Evolutionary conservation across 2,797 vertebrate species (phyloP).

Genomic region (Gobio occitaniae): DNA sequence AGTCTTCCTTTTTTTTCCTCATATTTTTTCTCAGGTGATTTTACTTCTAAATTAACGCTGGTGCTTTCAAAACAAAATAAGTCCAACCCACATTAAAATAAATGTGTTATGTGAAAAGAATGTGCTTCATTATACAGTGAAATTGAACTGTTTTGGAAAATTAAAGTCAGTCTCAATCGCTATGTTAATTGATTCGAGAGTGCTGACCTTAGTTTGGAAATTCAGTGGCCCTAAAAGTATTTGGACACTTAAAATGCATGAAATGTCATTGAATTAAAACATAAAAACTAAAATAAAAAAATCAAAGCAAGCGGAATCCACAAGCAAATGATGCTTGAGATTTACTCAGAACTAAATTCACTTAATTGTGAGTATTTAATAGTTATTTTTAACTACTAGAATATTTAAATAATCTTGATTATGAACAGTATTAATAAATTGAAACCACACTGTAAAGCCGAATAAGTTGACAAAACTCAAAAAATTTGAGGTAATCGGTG

Average conservation of each 20-base stretch:
- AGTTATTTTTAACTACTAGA: neutral
- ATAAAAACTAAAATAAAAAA: neutral
- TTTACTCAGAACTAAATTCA: neutral
- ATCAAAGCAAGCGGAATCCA: neutral
- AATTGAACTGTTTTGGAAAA: conserved; percentile 16
- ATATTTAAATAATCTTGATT: neutral
- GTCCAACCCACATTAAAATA: neutral
- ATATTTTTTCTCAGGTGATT: conserved; percentile 15
- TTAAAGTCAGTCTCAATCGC: conserved; percentile 22
- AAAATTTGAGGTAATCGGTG: no score
- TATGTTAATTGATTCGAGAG: conserved; percentile 21
- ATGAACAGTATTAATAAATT: neutral
- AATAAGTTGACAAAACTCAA: no score
- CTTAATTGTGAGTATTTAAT: neutral
- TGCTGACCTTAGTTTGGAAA: conserved; percentile 19
- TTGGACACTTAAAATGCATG: conserved; percentile 22
- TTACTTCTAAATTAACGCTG: neutral
- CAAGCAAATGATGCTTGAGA: neutral
- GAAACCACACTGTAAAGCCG: neutral
- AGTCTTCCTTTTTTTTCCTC: neutral
- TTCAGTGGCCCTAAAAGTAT: conserved; percentile 7
- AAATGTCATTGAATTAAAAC: conserved; percentile 16
- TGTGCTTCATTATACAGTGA: conserved; percentile 13
- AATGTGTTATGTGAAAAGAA: conserved; percentile 12
- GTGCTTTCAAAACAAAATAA: conserved; percentile 4